These are phyloP conservation scores for Alosa alosa DNA, from an alignment of 2,113 vertebrate genomes.

Conservation along the genomic window DNA sequence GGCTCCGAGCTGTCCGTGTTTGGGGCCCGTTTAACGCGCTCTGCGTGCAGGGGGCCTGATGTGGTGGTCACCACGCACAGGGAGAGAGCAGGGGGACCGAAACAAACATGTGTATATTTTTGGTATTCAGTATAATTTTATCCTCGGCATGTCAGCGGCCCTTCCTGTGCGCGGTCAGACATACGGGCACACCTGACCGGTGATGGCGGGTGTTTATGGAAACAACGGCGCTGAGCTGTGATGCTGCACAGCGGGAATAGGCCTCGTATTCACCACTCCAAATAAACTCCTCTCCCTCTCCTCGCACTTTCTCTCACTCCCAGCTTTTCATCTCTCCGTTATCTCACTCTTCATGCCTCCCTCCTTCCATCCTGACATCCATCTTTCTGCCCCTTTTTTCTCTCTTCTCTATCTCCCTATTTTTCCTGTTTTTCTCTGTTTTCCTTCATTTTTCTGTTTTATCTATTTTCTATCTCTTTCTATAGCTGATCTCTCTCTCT, in stretches of 20 bases:
- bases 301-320: too few species aligned
- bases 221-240: neutral
- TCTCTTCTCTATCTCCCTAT: constrained; percentile 6
- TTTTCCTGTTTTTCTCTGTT: neutral
- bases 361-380: neutral
- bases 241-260: neutral
- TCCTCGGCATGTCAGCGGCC: constrained; percentile 37
- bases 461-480: neutral
- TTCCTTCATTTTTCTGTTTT: neutral
- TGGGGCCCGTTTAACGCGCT: constrained; percentile 44
- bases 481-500: neutral
- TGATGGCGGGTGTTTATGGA: constrained; percentile 38
- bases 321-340: too few species aligned
- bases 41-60: constrained; percentile 32
- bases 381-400: constrained; percentile 6
- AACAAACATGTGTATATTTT: constrained; percentile 53
- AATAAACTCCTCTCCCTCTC: neutral
- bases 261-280: neutral
- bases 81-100: constrained; percentile 11
- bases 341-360: neutral
- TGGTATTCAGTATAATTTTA: constrained; percentile 45
- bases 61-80: neutral
- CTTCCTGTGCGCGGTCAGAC: constrained; percentile 37
- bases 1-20: constrained; percentile 34
- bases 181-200: constrained; percentile 44